These are phyloP conservation scores for Listronotus oregonensis DNA, from an alignment of 1,140 invertebrate species.

Conservation along the genomic window DNA sequence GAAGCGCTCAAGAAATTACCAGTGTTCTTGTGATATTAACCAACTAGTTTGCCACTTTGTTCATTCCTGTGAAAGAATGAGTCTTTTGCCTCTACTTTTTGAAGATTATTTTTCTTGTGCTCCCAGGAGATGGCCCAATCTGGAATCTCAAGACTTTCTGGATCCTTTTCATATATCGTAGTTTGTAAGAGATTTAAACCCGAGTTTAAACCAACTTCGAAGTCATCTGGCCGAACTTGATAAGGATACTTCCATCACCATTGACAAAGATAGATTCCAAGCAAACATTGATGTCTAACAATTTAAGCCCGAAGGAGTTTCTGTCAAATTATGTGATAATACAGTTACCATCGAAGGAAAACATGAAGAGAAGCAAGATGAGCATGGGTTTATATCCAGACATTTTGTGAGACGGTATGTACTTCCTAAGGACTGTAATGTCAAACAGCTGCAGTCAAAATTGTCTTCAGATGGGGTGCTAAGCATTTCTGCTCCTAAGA, in stretches of 20 bases:
- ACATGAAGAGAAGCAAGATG: slow-evolving; percentile 53
- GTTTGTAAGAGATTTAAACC: too few species aligned
- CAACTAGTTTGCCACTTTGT: too few species aligned
- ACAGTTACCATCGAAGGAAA: slow-evolving; percentile 69
- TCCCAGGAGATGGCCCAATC: neutral
- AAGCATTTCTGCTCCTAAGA: slow-evolving; percentile 67
- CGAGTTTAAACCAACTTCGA: neutral
- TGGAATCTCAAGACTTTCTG: neutral
- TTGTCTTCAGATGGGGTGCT: slow-evolving; percentile 55
- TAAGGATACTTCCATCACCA: slow-evolving; percentile 57
- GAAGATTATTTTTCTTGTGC: neutral
- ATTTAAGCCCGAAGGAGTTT: slow-evolving; percentile 80
- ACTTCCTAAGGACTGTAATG: slow-evolving; percentile 68
- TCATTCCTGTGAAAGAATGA: slow-evolving; percentile 1
- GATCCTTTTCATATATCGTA: too few species aligned
- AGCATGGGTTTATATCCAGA: too few species aligned
- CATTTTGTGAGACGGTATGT: slow-evolving; percentile 57
- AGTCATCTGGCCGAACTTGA: slow-evolving; percentile 42
- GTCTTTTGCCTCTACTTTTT: neutral
- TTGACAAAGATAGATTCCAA: slow-evolving; percentile 62
- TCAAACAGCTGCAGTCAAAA: slow-evolving; percentile 67
- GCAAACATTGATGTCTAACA: slow-evolving; percentile 72
- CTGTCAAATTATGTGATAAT: slow-evolving; percentile 75
- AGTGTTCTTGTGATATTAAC: too few species aligned
- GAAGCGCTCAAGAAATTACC: too few species aligned